Conservation (phyloP, 2,888 invertebrate genomes). For the Prosapia bicincta region DNA sequence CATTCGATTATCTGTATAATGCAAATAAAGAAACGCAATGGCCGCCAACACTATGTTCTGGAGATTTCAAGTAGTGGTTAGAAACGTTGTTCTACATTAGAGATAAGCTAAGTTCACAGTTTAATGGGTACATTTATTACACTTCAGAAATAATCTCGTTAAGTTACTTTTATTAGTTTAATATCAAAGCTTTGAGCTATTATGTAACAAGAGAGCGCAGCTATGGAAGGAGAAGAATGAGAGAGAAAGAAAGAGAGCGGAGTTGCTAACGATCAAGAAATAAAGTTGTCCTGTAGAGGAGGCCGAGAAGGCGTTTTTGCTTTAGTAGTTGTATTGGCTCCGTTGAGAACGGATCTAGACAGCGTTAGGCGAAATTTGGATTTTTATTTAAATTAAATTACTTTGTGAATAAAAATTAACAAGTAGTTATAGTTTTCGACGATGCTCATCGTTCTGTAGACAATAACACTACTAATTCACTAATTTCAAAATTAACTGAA, state of each 20-base stretch:
- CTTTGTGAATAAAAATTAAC: neutral
- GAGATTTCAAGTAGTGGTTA: neutral
- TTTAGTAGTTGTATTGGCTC: slow-evolving; percentile 25
- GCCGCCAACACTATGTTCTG: too few relatives aligned
- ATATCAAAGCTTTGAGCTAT: neutral
- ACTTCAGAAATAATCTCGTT: neutral
- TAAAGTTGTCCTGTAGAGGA: neutral
- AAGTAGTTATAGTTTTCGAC: neutral
- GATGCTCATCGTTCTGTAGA: slow-evolving; percentile 9
- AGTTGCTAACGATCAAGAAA: slow-evolving; percentile 1
- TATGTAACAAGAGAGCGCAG: neutral
- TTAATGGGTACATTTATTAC: neutral
- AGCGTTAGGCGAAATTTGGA: slow-evolving; percentile 7
- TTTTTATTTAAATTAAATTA: neutral
- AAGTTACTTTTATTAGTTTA: neutral
- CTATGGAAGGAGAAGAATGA: neutral
- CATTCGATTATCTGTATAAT: too few relatives aligned
- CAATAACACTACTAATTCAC: slow-evolving; percentile 17
- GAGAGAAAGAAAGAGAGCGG: slow-evolving; percentile 6
- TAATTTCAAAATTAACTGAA: slow-evolving; percentile 5
- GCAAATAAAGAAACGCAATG: too few relatives aligned
- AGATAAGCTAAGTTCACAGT: neutral
- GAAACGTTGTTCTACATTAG: neutral
- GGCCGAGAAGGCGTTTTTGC: neutral
- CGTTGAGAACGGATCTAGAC: slow-evolving; percentile 9